Base-by-base conservation (phyloP, 2,797 vertebrate genomes). In the Petrocephalus sullivani region DNA sequence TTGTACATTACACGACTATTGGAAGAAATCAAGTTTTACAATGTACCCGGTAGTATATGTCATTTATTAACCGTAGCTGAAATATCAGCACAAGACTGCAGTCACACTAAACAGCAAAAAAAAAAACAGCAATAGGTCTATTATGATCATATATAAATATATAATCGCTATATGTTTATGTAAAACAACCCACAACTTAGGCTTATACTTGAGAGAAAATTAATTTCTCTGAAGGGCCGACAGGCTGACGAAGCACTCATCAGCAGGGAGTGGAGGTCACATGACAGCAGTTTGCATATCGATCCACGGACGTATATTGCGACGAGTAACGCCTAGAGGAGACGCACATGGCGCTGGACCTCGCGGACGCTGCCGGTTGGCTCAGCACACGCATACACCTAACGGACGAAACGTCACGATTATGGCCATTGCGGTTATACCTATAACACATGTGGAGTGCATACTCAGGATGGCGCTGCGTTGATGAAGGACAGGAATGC, bases 1-100 rank as follows among this genome's bases (percentile, higher is more conserved):
- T 94, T 91, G 93, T 82, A 87, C 86, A 91, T 53, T 58, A 85
- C 67, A 88, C 58, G 56, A 95, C 90, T 95, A 93, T 94, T 95
- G 95, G 93, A 95, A 96, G 94, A 95, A 96, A 95, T 95, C 95
- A 95, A 95, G 91, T 93, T 61, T 95, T 95, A 95, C 95, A 95
- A 96, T 96, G 95, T 96, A 96, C 96, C 96, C 94, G 91, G 90
- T 93, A 95, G 95, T 96, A 95, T 96, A 96, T 95, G 96, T 90
- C 90, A 90, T 88, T 86, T 91, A 95, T 95, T 92, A 92, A 93
- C 93, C 95, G 93, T 86, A 95, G 95, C 95, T 96, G 95, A 95
- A 93, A 94, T 94, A 93, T 95, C 95, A 96, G 95, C 95, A 96
- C 95, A 92, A 93, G 93, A 93, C 33, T 82, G 96, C 95, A 95